Evolutionary conservation across 2,113 vertebrate species (phyloP).

Genomic region (Anoura caudifer): DNA sequence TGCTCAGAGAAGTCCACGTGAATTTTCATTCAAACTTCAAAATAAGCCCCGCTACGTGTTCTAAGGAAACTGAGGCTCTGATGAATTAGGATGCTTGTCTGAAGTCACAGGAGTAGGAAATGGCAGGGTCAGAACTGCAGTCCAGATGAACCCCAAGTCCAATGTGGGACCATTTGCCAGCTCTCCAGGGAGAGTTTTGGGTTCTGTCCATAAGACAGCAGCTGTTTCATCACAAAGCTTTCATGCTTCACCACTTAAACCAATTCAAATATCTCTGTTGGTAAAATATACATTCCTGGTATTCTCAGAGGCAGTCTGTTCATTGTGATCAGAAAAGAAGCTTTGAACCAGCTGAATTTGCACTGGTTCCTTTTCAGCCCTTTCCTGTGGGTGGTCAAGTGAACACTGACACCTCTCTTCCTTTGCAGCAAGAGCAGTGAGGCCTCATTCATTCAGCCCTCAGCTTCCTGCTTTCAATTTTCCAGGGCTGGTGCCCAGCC

Average conservation of each 20-base stretch:
- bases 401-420: neutral
- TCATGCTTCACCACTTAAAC: neutral
- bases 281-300: neutral
- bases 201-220: neutral
- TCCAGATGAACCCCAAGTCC: neutral
- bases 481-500: neutral
- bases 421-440: neutral
- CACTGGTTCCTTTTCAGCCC: neutral
- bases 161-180: neutral
- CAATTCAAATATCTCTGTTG: neutral
- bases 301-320: neutral
- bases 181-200: neutral
- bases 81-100: neutral
- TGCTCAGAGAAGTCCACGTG: neutral
- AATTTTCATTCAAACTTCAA: neutral
- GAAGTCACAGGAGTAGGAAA: neutral
- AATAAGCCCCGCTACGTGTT: neutral
- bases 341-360: neutral
- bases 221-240: neutral
- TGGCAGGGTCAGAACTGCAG: neutral
- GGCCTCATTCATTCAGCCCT: neutral
- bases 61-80: neutral
- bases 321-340: neutral
- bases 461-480: neutral
- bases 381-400: neutral